Evolutionary conservation across 2,797 vertebrate species (phyloP).

Genomic region (Sus cebifrons): DNA sequence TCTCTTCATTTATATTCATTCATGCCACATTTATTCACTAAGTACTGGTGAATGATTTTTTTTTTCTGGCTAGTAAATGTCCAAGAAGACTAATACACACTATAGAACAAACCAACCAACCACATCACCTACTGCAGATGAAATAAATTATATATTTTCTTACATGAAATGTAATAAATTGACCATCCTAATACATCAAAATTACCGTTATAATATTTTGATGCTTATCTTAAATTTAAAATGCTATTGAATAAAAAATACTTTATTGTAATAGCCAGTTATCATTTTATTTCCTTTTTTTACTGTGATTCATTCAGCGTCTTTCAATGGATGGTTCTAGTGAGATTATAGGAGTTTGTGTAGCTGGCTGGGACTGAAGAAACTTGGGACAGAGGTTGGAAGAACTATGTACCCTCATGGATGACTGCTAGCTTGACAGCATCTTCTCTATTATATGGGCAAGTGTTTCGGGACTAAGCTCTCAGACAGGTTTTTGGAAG

Average conservation of each 20-base stretch:
- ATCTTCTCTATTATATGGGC: background rate
- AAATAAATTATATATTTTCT: constrained; percentile 51
- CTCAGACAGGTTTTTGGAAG: constrained; percentile 39
- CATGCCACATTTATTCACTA: background rate
- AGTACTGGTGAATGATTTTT: constrained; percentile 26
- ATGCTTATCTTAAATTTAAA: constrained; percentile 71
- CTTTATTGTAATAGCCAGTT: background rate
- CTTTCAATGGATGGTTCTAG: constrained; percentile 43
- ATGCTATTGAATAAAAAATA: constrained; percentile 56
- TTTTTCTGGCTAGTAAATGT: constrained; percentile 35
- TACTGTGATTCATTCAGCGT: constrained; percentile 3
- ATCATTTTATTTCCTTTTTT: constrained; percentile 33
- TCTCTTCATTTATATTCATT: constrained; percentile 59
- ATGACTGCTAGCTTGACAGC: background rate
- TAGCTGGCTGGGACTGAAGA: background rate
- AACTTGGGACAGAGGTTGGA: background rate
- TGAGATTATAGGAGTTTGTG: background rate
- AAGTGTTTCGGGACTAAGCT: background rate
- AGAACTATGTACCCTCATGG: background rate
- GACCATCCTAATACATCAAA: constrained; percentile 9
- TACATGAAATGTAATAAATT: constrained; percentile 50
- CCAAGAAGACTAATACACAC: background rate
- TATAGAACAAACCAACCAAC: constrained; percentile 53
- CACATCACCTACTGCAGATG: background rate
- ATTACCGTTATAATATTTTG: constrained; percentile 41